Evolutionary conservation across 1,140 invertebrate genomes (phyloP), one percentile per base, ranked within the genome.

Genomic region (Pachyrhynchus sulphureomaculatus): DNA sequence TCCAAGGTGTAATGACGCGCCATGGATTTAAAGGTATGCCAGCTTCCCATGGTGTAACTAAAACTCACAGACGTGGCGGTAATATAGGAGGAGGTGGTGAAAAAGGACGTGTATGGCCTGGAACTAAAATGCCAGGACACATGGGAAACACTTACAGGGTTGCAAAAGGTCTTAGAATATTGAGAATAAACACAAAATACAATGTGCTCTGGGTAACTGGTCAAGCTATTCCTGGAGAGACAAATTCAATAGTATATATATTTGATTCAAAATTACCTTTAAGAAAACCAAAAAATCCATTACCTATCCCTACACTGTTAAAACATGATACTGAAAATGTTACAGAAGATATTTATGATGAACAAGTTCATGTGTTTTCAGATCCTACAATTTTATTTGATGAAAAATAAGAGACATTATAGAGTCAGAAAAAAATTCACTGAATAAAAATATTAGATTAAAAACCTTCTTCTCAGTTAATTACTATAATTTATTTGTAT

Each of bases 1-100:
- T 99, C 74, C 96, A 99, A 86, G 97, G 98, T 48, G 97, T 98
- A 0, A 91, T 98, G 80, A 97, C 93, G 80, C 82, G 96, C 21
- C 97, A 93, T 86, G 93, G 93, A 34, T 96, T 99, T 72, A 90
- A 92, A 74, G 97, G 97, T 56, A 89, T 92, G 84, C 94, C 92
- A 62, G 90, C 90, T 6, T 87, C 88, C 44, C 95, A 97, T 75
- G 96, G 96, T 67, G 84, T 87, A 3, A 99, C 96, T 0, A 99
- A 99, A 83, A 93, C 90, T 17, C 96, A 99, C 77, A 83, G 96
- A 66, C 84, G 94, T 72, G 85, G 88, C 49, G 98, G 97, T 62
- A 90, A 90, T 69, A 95, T 96, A 72, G 95, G 93, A 36, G 84
- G 85, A 60, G 92, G 93, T 61, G 86, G 90, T 51, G 82, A 87